Conservation (phyloP, 2,797 vertebrate genomes). For the Pipistrellus pipistrellus region DNA sequence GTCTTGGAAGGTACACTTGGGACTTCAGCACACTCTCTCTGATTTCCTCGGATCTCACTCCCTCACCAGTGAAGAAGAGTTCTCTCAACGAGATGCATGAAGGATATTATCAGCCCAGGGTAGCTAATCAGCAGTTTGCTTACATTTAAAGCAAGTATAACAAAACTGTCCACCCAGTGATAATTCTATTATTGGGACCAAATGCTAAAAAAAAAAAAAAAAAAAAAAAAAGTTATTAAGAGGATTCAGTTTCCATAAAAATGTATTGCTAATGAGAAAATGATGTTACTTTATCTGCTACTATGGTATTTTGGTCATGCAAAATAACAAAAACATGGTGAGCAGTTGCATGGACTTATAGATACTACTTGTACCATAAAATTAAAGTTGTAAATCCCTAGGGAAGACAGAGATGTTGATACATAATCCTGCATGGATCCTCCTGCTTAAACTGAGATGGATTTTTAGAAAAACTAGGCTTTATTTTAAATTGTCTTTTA, state of each 20-base stretch:
- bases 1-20: neutral
- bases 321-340: neutral
- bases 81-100: neutral
- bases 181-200: neutral
- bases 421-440: neutral
- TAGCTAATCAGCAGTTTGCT: neutral
- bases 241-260: neutral
- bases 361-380: neutral
- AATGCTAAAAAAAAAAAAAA: neutral
- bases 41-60: neutral
- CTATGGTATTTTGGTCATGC: neutral
- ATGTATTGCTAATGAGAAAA: neutral
- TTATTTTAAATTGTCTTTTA: conserved; percentile 14
- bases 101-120: neutral
- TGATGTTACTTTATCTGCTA: neutral
- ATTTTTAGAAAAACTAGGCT: neutral
- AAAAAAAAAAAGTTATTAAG: neutral
- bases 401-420: neutral
- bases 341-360: neutral
- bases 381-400: neutral
- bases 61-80: neutral
- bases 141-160: neutral
- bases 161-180: neutral
- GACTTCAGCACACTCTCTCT: neutral
- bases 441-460: neutral